Evolutionary conservation across 2,113 vertebrate genomes (phyloP).

Genomic region (Pan troglodytes): NHGRI_mPanTro3-v2.1_pri NC_072413.2:79426501-79427000

Average conservation of each 20-base stretch:
- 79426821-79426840: constrained; percentile 49
- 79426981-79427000: neutral
- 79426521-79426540: neutral
- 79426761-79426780: constrained; percentile 33
- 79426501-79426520: neutral
- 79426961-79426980: neutral
- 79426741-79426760: constrained; percentile 53
- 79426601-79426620: rapidly evolving
- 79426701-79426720: constrained; percentile 34
- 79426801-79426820: constrained; percentile 71
- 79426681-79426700: neutral
- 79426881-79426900: neutral
- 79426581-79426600: neutral
- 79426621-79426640: neutral
- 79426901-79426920: neutral
- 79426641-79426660: rapidly evolving
- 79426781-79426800: constrained; percentile 47
- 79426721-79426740: constrained; percentile 23
- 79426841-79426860: constrained; percentile 69
- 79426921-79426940: neutral
- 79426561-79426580: neutral
- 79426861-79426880: neutral
- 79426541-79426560: neutral
- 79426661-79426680: neutral
- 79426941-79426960: neutral